These are phyloP conservation scores for Drosophila repleta DNA, from an alignment of 1,140 invertebrate species.

Conservation along the genomic window DNA sequence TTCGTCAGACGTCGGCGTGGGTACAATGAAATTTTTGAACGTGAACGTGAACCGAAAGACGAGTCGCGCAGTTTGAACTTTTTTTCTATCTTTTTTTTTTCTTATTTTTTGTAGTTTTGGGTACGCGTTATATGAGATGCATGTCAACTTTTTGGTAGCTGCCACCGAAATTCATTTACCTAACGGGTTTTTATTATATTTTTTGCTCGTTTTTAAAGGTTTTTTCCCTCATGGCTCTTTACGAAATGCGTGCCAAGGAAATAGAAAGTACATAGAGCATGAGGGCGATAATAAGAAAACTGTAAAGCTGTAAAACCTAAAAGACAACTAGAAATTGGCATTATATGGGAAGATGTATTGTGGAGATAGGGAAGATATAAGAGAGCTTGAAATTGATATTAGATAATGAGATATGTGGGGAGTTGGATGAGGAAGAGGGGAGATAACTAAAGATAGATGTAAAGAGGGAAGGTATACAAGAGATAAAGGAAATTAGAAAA, in stretches of 20 bases:
- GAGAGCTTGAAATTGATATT: background rate
- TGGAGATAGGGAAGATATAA: background rate
- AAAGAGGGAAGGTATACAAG: too few species aligned
- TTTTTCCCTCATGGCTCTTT: background rate
- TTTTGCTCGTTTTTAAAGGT: slow-evolving; percentile 20
- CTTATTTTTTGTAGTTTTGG: slow-evolving; percentile 14
- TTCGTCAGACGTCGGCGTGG: slow-evolving; percentile 67
- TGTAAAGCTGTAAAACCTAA: slow-evolving; percentile 25
- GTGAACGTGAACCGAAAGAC: slow-evolving; percentile 63
- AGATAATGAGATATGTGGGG: background rate
- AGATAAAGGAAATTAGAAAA: too few species aligned
- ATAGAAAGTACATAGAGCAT: slow-evolving; percentile 52
- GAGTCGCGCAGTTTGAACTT: slow-evolving; percentile 32
- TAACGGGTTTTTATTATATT: slow-evolving; percentile 58
- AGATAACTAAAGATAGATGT: too few species aligned
- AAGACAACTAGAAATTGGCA: slow-evolving; percentile 8
- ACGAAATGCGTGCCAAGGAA: slow-evolving; percentile 57
- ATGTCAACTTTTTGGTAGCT: slow-evolving; percentile 69
- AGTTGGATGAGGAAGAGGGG: too few species aligned
- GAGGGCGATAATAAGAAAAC: slow-evolving; percentile 37
- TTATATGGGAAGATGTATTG: background rate
- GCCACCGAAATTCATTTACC: slow-evolving; percentile 71
- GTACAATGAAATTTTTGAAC: slow-evolving; percentile 76
- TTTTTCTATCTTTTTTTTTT: slow-evolving; percentile 17
- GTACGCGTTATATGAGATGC: slow-evolving; percentile 78